These are phyloP conservation scores for Eupithecia subumbrata DNA, from an alignment of 2,888 invertebrate species.

Conservation along the genomic window DNA sequence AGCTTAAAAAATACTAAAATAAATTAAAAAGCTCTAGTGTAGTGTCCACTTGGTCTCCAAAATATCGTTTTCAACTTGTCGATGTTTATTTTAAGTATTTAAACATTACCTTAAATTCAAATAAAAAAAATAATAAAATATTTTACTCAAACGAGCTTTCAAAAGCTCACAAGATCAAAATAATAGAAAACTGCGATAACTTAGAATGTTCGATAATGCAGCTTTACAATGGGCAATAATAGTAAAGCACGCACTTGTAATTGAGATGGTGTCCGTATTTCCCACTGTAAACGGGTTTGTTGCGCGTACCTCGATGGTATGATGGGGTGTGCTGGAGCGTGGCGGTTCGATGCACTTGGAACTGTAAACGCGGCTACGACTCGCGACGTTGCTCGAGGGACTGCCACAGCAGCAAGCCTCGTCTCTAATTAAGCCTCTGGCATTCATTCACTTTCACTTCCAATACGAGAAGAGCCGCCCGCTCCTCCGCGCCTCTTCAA, in stretches of 20 bases:
- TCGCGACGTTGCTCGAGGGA: constrained; percentile 76
- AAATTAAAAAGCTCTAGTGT: not conserved
- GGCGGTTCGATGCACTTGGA: constrained; percentile 41
- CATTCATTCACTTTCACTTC: constrained; percentile 84
- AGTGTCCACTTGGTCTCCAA: not conserved
- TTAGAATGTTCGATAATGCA: constrained; percentile 15
- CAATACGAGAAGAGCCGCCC: constrained; percentile 76
- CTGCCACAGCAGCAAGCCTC: constrained; percentile 77
- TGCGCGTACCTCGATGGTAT: constrained; percentile 68
- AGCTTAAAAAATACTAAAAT: not conserved
- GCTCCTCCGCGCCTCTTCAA: constrained; percentile 69
- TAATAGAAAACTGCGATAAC: constrained; percentile 18
- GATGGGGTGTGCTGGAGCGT: constrained; percentile 45
- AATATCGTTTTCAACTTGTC: not conserved
- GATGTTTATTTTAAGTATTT: not conserved
- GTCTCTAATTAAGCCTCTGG: constrained; percentile 83
- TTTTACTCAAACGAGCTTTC: not conserved
- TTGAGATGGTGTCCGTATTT: constrained; percentile 27
- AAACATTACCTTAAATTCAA: not conserved
- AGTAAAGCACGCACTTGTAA: constrained; percentile 39
- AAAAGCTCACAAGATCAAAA: constrained; percentile 10
- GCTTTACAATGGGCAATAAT: constrained; percentile 23
- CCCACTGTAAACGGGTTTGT: constrained; percentile 36
- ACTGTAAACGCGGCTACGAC: constrained; percentile 63
- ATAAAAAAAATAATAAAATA: not conserved